These are phyloP conservation scores for Pangasius mekongensis DNA, from an alignment of 2,797 vertebrate species.

Conservation along the genomic window DNA sequence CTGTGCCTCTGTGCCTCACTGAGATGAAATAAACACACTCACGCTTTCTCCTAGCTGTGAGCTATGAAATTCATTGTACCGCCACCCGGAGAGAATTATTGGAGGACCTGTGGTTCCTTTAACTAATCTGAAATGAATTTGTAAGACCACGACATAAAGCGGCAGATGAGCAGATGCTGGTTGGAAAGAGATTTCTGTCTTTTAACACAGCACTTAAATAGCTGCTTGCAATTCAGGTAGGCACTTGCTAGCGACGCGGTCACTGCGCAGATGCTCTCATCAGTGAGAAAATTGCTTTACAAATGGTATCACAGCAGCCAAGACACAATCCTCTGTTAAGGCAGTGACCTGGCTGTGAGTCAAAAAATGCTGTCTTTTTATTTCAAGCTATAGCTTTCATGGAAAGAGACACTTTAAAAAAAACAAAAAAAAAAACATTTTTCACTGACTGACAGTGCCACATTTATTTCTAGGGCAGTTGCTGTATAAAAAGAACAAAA, in stretches of 20 bases:
- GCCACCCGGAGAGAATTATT: conserved; percentile 15
- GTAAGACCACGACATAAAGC: conserved; percentile 9
- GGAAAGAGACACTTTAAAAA: not conserved
- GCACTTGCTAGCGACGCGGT: not conserved
- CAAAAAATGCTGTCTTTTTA: not conserved
- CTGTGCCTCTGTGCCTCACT: not conserved
- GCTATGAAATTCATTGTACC: conserved; percentile 1
- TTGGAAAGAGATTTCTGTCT: conserved; percentile 65
- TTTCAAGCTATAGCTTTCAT: not conserved
- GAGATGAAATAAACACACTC: conserved; percentile 38
- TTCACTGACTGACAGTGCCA: not conserved
- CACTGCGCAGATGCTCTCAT: conserved; percentile 49
- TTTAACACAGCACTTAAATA: conserved; percentile 48
- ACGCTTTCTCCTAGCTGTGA: not conserved
- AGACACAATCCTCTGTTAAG: conserved; percentile 25
- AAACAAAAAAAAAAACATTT: not conserved
- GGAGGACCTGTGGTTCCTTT: conserved; percentile 18
- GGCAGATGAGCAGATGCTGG: conserved; percentile 28
- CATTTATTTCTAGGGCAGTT: not conserved
- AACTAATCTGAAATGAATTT: conserved; percentile 39
- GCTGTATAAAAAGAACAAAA: not conserved
- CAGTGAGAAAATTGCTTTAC: conserved; percentile 46
- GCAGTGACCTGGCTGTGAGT: conserved; percentile 31
- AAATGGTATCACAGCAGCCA: conserved; percentile 33
- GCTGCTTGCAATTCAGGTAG: conserved; percentile 41